Conservation (phyloP, 2,113 vertebrate genomes). For the Isurus oxyrinchus region DNA sequence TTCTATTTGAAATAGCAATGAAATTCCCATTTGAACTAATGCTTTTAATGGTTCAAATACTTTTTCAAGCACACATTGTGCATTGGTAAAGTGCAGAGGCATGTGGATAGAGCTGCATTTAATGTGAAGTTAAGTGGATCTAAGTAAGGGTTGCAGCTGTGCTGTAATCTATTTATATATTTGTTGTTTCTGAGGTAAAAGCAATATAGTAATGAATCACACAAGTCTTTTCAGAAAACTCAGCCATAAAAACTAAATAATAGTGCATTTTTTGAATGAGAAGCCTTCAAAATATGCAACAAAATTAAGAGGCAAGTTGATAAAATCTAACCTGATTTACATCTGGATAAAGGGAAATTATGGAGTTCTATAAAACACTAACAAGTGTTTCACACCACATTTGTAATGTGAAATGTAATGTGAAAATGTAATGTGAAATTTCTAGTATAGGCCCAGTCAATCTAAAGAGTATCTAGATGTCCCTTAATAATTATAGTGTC, state of each 20-base stretch:
- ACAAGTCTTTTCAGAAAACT: not conserved
- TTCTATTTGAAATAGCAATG: not conserved
- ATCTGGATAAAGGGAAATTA: not conserved
- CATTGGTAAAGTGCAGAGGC: conserved; percentile 34
- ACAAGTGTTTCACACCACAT: not conserved
- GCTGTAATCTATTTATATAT: not conserved
- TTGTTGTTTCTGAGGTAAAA: not conserved
- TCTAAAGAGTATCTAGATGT: not conserved
- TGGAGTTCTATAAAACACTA: not conserved
- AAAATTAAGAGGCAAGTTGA: not conserved
- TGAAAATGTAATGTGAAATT: not conserved
- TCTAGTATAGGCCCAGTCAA: not conserved
- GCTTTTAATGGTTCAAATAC: conserved; percentile 13
- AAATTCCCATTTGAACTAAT: not conserved
- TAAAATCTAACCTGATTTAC: not conserved
- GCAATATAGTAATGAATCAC: not conserved
- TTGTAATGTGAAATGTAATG: not conserved
- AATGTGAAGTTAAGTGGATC: conserved; percentile 18
- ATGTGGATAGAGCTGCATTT: conserved; percentile 13
- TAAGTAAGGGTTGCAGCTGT: not conserved
- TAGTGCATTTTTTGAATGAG: not conserved
- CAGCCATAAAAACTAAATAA: not conserved
- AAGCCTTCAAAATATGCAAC: not conserved
- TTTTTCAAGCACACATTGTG: conserved; percentile 33
- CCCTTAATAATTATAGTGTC: not conserved